Conservation (phyloP, 2,888 invertebrate genomes). For the Caenorhabditis zanzibari region DNA sequence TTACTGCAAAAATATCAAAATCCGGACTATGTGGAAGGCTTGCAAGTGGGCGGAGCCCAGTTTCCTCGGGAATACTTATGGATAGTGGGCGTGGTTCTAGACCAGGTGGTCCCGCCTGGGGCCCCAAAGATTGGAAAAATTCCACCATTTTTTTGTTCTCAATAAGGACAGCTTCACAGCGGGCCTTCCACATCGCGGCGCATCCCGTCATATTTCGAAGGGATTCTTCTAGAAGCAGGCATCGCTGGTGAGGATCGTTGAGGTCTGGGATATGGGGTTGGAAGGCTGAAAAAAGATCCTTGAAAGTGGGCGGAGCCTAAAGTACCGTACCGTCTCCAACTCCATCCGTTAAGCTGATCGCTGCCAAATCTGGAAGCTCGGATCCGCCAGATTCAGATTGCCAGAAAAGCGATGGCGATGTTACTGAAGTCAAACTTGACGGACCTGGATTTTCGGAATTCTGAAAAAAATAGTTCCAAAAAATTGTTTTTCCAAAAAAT, state of each 20-base stretch:
- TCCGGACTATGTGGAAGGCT: conserved; percentile 60
- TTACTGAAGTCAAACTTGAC: neutral
- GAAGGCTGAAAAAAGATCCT: neutral
- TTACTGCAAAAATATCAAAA: conserved; percentile 69
- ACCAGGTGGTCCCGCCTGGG: neutral
- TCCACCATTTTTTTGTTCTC: neutral
- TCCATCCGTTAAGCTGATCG: neutral
- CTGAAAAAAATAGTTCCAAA: conserved; percentile 7
- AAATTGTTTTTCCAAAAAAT: neutral
- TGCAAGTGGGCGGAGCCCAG: conserved; percentile 58
- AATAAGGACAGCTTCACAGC: neutral
- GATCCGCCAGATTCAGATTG: neutral
- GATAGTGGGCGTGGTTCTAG: conserved; percentile 14
- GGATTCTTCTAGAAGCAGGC: neutral
- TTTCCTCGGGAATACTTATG: conserved; percentile 38
- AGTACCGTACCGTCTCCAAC: neutral
- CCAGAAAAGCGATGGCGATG: neutral
- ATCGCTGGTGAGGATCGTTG: neutral
- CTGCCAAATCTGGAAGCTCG: neutral
- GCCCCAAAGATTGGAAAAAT: neutral
- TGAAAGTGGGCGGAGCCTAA: too few relatives aligned
- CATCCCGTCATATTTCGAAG: neutral
- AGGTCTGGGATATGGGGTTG: neutral
- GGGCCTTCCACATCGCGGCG: neutral
- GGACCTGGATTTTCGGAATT: neutral